phyloP scores from a whole-genome alignment of 2,797 vertebrate species.

The Bryconaethiops microstoma region DNA sequence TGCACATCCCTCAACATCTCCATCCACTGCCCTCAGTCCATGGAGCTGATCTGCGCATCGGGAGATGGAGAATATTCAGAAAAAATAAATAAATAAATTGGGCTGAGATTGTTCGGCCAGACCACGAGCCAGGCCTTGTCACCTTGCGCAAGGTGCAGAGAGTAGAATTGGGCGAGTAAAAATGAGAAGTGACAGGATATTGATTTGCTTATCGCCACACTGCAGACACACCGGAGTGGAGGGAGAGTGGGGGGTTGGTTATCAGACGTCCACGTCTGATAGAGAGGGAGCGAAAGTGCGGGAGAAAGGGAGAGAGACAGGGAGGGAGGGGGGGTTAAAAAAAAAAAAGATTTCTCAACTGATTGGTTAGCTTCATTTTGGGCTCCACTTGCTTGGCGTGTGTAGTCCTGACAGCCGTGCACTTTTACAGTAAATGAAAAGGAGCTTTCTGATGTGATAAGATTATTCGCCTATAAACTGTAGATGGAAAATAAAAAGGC shows the following conservation, averaged over 20 bases:
- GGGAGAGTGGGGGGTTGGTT: conserved; percentile 77
- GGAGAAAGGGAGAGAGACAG: conserved; percentile 55
- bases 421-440: conserved; percentile 73
- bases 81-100: conserved; percentile 15
- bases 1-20: conserved; percentile 48
- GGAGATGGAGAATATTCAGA: conserved; percentile 72
- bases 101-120: conserved; percentile 70
- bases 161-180: conserved; percentile 82
- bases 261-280: conserved; percentile 81
- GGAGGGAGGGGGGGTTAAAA: conserved; percentile 55
- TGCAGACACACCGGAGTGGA: conserved; percentile 83
- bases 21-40: conserved; percentile 41
- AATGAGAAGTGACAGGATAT: conserved; percentile 87
- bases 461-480: conserved; percentile 61
- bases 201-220: conserved; percentile 85
- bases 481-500: conserved; percentile 54
- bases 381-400: conserved; percentile 74
- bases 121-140: conserved; percentile 73
- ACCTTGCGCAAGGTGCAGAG: conserved; percentile 81
- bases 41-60: conserved; percentile 60
- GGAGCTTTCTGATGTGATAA: conserved; percentile 54
- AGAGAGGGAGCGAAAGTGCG: conserved; percentile 67
- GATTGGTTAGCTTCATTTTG: conserved; percentile 80
- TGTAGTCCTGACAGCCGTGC: conserved; percentile 71
- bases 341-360: conserved; percentile 74